Evolutionary conservation across 2,113 vertebrate genomes (phyloP), one percentile per base, ranked within the genome.

Genomic region (Ornithorhynchus anatinus): DNA sequence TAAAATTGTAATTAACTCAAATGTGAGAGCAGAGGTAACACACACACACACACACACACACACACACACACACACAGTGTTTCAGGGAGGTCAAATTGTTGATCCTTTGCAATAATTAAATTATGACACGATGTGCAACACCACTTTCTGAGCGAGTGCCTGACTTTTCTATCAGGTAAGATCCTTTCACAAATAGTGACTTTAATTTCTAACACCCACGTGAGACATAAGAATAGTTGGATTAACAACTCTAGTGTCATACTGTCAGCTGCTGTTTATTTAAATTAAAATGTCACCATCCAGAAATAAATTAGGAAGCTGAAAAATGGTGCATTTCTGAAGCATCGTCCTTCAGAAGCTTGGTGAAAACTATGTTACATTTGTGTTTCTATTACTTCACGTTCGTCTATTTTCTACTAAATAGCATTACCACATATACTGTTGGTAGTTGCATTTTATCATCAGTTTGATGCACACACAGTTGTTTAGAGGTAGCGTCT

Each of bases 251-350:
- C 75, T 88, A 84, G 63, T 89, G 89, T 90, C 88, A 86, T 86
- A 81, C 79, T 90, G 89, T 93, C 91, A 94, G 85, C 86, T 91
- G 87, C 84, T 91, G 89, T 93, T 93, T 94, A 90, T 91, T 92
- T 88, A 92, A 90, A 91, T 86, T 84, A 89, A 93, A 94, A 93
- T 90, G 91, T 90, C 91, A 92, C 82, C 83, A 87, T 86, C 87
- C 86, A 93, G 90, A 93, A 92, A 92, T 92, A 93, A 91, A 93
- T 86, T 77, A 89, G 79, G 80, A 91, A 89, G 87, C 88, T 86
- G 84, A 80, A 90, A 92, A 93, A 85, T 52, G 85, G 52, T 22
- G 69, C 79, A 82, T 79, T 89, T 82, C 71, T 81, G 75, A 75
- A 88, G 85, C 76, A 84, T 66, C 74, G 72, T 77, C 81, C 76